Evolutionary conservation across 2,797 vertebrate species (phyloP).

Genomic region (Notolepis coatsorum): DNA sequence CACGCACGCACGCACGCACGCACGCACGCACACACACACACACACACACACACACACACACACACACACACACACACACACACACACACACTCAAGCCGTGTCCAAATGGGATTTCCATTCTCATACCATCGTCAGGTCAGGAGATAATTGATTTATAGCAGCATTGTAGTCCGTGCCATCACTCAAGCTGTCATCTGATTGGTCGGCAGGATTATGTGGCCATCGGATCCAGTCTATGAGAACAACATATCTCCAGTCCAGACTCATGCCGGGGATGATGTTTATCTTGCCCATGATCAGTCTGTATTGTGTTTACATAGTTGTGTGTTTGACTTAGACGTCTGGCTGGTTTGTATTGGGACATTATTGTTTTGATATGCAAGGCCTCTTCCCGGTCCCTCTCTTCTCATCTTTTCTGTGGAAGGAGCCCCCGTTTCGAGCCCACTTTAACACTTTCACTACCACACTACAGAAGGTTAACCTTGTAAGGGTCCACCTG

Average conservation of each 20-base stretch:
- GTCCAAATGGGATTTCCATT: constrained; percentile 56
- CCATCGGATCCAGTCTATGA: constrained; percentile 38
- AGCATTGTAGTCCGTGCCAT: constrained; percentile 37
- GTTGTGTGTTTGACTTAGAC: constrained; percentile 51
- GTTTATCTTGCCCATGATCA: constrained; percentile 55
- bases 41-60: background rate
- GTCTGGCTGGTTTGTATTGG: constrained; percentile 44
- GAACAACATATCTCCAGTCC: constrained; percentile 33
- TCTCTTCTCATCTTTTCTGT: constrained; percentile 6
- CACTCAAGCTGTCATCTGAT: constrained; percentile 60
- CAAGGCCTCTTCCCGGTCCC: constrained; percentile 5
- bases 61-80: background rate
- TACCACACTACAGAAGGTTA: too few species aligned
- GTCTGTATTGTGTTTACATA: constrained; percentile 59
- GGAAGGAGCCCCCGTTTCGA: constrained; percentile 38
- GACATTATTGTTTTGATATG: constrained; percentile 52
- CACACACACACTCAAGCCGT: background rate
- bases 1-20: background rate
- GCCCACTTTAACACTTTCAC: constrained; percentile 29
- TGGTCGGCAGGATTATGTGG: constrained; percentile 51
- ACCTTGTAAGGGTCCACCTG: too few species aligned
- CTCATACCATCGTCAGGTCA: constrained; percentile 69
- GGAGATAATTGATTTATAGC: constrained; percentile 69
- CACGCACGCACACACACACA: background rate
- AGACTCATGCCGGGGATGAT: constrained; percentile 12